Percentiles rank a stretch among this genome's conserved stretches.
Evolutionary conservation across 2,113 vertebrate genomes (phyloP).

Genomic region (Prionailurus viverrinus): DNA sequence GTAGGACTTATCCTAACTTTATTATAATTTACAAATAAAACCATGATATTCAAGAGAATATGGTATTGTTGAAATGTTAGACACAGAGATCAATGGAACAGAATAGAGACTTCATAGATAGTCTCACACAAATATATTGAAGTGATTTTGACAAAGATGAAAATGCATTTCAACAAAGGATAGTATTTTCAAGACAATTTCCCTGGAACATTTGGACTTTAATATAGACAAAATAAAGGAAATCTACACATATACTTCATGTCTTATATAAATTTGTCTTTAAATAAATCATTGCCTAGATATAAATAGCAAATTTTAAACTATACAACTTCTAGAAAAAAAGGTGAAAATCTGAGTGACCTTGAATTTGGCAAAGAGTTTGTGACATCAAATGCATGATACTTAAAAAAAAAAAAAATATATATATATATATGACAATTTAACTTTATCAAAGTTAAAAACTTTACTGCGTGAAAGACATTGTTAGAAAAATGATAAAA

Average conservation of each 20-base stretch:
- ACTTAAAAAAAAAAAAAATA: too few species aligned
- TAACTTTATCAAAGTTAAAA: background rate
- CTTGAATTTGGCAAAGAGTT: background rate
- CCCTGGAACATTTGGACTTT: background rate
- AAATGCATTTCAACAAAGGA: background rate
- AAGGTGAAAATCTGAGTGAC: background rate
- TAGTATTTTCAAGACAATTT: background rate
- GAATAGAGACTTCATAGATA: background rate
- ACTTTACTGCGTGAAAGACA: background rate
- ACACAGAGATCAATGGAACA: background rate
- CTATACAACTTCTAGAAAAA: background rate
- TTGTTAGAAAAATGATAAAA: background rate
- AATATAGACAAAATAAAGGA: background rate
- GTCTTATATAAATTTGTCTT: background rate
- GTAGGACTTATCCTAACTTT: background rate
- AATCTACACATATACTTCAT: background rate
- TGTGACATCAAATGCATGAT: background rate
- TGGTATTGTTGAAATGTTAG: background rate
- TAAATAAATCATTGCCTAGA: background rate
- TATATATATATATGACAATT: background rate
- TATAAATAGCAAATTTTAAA: background rate
- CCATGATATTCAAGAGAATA: background rate
- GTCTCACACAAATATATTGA: background rate
- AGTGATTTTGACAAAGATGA: background rate
- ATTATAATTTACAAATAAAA: background rate